These are phyloP conservation scores for Drosophila arizonae DNA, from an alignment of 1,140 invertebrate species.

Conservation along the genomic window DNA sequence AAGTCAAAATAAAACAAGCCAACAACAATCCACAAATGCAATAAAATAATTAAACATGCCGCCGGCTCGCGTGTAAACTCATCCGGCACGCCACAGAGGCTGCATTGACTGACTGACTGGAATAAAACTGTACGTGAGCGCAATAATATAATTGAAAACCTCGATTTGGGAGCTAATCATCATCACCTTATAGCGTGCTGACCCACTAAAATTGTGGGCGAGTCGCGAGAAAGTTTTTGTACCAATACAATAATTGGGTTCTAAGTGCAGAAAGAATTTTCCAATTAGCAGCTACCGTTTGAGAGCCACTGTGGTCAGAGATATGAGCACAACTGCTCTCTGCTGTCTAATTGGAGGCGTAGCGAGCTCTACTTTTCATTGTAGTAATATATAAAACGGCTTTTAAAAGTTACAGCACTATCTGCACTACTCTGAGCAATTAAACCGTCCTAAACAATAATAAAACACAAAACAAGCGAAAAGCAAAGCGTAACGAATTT, in stretches of 20 bases:
- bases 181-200: slow-evolving; percentile 13
- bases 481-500: slow-evolving; percentile 30
- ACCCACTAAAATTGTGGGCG: slow-evolving; percentile 35
- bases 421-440: slow-evolving; percentile 1
- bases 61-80: slow-evolving; percentile 50
- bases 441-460: slow-evolving; percentile 5
- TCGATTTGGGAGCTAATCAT: slow-evolving; percentile 40
- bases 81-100: slow-evolving; percentile 42
- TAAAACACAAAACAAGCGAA: slow-evolving; percentile 12
- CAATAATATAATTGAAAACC: slow-evolving; percentile 34
- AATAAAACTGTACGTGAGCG: slow-evolving; percentile 25
- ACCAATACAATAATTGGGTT: slow-evolving; percentile 50
- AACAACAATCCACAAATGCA: slow-evolving; percentile 49
- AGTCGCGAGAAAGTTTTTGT: slow-evolving; percentile 53
- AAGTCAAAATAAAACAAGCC: slow-evolving; percentile 20
- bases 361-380: not conserved
- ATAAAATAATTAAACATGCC: slow-evolving; percentile 74
- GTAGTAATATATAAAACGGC: not conserved
- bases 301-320: not conserved
- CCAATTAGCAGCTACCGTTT: slow-evolving; percentile 22
- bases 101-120: slow-evolving; percentile 34
- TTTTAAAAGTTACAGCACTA: slow-evolving; percentile 22
- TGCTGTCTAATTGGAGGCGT: too few species aligned
- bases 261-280: slow-evolving; percentile 48
- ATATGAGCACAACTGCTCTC: not conserved